Conservation (phyloP, 2,888 invertebrate species). For the Colletes collaris region DNA sequence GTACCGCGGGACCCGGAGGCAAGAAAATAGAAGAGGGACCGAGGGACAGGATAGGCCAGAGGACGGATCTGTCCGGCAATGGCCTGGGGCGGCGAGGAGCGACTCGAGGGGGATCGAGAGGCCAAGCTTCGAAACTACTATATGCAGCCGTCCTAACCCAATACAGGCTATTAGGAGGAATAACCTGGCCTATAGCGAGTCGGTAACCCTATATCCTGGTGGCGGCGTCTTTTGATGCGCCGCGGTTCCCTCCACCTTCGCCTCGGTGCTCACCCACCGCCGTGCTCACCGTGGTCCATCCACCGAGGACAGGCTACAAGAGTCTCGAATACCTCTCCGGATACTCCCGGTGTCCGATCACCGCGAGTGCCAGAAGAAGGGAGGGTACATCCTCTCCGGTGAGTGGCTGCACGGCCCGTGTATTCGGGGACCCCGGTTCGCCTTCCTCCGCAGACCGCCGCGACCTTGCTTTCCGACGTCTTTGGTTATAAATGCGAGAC, state of each 20-base stretch:
- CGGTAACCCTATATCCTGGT: slow-evolving; percentile 78
- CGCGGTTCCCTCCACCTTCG: slow-evolving; percentile 71
- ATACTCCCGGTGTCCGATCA: slow-evolving; percentile 77
- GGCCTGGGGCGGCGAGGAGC: background rate
- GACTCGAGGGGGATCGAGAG: slow-evolving; percentile 31
- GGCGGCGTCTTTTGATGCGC: slow-evolving; percentile 81
- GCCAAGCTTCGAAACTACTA: slow-evolving; percentile 63
- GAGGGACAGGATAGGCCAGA: slow-evolving; percentile 8
- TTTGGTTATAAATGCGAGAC: slow-evolving; percentile 44
- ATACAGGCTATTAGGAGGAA: slow-evolving; percentile 79
- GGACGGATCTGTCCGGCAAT: slow-evolving; percentile 3
- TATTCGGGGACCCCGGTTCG: slow-evolving; percentile 26
- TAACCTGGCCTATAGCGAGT: slow-evolving; percentile 75
- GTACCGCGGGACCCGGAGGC: background rate
- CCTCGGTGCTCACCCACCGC: slow-evolving; percentile 74
- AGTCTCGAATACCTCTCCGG: slow-evolving; percentile 81
- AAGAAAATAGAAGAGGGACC: slow-evolving; percentile 38
- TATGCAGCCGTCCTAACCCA: slow-evolving; percentile 69
- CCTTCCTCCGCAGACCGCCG: background rate
- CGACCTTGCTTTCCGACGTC: slow-evolving; percentile 36
- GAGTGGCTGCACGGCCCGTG: slow-evolving; percentile 32
- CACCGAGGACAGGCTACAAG: slow-evolving; percentile 81
- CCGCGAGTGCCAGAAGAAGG: slow-evolving; percentile 62
- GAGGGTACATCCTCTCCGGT: slow-evolving; percentile 45
- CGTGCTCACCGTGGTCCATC: slow-evolving; percentile 78